Base-by-base conservation (phyloP, 2,113 vertebrate genomes). In the Reinhardtius hippoglossoides region DNA sequence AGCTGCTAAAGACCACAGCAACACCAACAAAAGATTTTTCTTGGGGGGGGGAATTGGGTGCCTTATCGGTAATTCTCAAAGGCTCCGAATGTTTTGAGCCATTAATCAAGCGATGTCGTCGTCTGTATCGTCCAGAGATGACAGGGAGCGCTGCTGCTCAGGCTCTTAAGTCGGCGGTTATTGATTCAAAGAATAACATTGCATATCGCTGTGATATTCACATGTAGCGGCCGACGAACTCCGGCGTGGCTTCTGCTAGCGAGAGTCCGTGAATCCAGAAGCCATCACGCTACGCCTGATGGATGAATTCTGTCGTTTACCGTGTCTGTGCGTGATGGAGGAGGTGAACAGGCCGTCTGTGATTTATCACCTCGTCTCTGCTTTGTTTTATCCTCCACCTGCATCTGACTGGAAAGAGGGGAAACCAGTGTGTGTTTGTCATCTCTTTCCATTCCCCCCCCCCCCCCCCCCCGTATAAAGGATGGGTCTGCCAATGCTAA, bases 1-100 rank as follows among this genome's bases (percentile, higher is more conserved):
- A 85, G 74, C 82, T 60, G 18, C 75, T 80, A 56, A 79, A 85
- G 71, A 81, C 75, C 74, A 71, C 79, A 86, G 82, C 84, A 87
- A 80, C 72, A 81, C 81, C 52, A 80, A 80, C 75, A 82, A 89
- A 82, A 81, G 37, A 65, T 70, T 68, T 69, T 84, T 78, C 55
- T n/a, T n/a, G 48, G 64, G 82, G 67, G 68, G 1, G 71, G 44
- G 76, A 63, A 69, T 66, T 76, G 18, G 23, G 57, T 48, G 54
- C 54, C 67, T 88, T 80, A 82, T 84, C 82, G 16, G 27, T 7
- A 70, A 71, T 78, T 71, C 79, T 56, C 84, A 52, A 87, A 85
- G 78, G 74, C 71, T 83, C 31, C 0, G 37, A 81, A 67, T 76
- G 79, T 78, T 84, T 62, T 50, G 31, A 57, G 73, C 76, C 40